These are phyloP conservation scores for Alethe castanea DNA, from an alignment of 2,113 vertebrate species.

Conservation along the genomic window DNA sequence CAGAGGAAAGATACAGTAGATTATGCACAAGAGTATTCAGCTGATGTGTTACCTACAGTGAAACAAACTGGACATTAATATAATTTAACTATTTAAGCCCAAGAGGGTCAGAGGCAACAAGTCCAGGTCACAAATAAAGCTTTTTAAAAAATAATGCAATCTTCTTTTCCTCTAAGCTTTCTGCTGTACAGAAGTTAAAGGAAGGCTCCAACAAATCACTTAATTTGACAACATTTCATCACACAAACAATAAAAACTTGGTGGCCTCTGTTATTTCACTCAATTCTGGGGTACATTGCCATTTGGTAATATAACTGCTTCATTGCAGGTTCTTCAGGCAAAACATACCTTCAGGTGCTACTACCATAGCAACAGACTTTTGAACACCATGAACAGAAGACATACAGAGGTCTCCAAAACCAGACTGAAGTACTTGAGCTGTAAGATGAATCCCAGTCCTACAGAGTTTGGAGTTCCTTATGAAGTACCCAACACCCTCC, in stretches of 20 bases:
- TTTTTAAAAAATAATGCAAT: slow-evolving; percentile 58
- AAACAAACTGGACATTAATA: slow-evolving; percentile 62
- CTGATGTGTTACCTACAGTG: slow-evolving; percentile 62
- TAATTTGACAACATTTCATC: slow-evolving; percentile 54
- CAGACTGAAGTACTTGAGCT: not conserved
- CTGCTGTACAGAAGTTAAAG: slow-evolving; percentile 60
- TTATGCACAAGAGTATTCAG: slow-evolving; percentile 66
- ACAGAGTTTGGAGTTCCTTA: not conserved
- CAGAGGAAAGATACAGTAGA: slow-evolving; percentile 69
- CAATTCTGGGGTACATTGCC: not conserved
- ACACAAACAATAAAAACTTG: slow-evolving; percentile 56
- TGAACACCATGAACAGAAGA: slow-evolving; percentile 26
- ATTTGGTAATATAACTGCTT: slow-evolving; percentile 15
- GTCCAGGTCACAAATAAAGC: slow-evolving; percentile 64
- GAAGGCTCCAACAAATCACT: slow-evolving; percentile 60
- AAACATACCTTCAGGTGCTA: slow-evolving; percentile 6
- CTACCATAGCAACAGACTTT: slow-evolving; percentile 20
- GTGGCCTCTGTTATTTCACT: slow-evolving; percentile 49
- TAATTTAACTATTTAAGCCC: slow-evolving; percentile 60
- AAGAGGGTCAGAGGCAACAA: slow-evolving; percentile 60
- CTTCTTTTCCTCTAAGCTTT: slow-evolving; percentile 51
- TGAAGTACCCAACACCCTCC: not conserved
- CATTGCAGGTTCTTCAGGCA: not conserved
- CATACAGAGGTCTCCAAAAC: slow-evolving; percentile 43
- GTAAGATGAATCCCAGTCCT: slow-evolving; percentile 17